These are phyloP conservation scores for Capitulum mitella DNA, from an alignment of 2,888 invertebrate genomes.

Conservation along the genomic window DNA sequence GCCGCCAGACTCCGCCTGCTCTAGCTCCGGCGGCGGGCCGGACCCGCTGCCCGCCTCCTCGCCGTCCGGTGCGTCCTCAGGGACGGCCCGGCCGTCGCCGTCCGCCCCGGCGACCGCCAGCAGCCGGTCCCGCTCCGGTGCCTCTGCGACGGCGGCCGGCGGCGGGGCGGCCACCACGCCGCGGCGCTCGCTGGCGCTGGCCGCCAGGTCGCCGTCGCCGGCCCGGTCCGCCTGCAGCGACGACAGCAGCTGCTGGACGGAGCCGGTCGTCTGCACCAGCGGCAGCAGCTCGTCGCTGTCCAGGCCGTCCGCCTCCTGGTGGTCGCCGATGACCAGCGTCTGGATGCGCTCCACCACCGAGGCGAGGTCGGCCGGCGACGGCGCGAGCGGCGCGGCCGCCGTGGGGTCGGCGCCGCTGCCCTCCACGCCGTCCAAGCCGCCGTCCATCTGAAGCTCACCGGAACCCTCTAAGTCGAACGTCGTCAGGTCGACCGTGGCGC, in stretches of 20 bases:
- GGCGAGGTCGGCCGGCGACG: background rate
- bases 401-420: background rate
- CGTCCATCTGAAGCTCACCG: background rate
- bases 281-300: constrained; percentile 6
- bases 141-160: background rate
- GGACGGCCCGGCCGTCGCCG: background rate
- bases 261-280: background rate
- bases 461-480: background rate
- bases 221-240: background rate
- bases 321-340: background rate
- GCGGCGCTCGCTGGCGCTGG: background rate
- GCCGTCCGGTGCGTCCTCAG: background rate
- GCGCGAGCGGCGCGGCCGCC: background rate
- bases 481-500: too few species aligned
- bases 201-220: background rate
- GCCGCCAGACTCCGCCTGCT: background rate
- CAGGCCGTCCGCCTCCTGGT: background rate
- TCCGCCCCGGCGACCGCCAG: background rate
- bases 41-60: background rate
- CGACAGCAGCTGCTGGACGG: background rate
- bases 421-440: background rate
- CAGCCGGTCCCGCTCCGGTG: background rate
- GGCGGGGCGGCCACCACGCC: background rate
- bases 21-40: background rate
- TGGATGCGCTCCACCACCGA: background rate